Base-by-base conservation (phyloP, 2,797 vertebrate species). In the Selene dorsalis region DNA sequence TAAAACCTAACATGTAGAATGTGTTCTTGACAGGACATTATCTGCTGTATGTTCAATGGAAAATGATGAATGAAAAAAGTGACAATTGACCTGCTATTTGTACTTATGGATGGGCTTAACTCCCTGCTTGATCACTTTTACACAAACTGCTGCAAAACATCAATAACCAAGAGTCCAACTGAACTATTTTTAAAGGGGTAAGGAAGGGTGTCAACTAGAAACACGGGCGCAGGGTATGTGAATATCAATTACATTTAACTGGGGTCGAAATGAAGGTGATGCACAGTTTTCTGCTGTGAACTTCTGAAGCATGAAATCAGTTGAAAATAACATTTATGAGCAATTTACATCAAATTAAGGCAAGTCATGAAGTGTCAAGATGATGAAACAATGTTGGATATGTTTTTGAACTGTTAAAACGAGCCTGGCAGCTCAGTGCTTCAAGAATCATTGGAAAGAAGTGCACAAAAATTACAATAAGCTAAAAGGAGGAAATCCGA, bases 401-500 rank as follows among this genome's bases (percentile, higher is more conserved):
- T 69, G 10, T 67, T 56, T 68, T 78, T 55, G 28, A 56, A 22
- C 47, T 61, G 14, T 41, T 32, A 47, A 24, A 75, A 11, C 7
- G 7, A 48, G 45, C 18, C 45, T 8, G 7, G 6, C 45, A 20
- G 4, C 43, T 45, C 43, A 45, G 45, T 47, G 16, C 4, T 18
- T 47, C 17, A 18, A 18, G 9, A 22, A 59, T 58, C 32, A 28
- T 32, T 41, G 8, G 52, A 45, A 16, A 59, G 47, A 28, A 63
- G 20, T 41, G 24, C 22, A 12, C 47, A 24, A 11, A 17, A 55
- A 28, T 26, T 22, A 12, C 20, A 57, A 6, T 26, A 20, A 32
- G 39, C 5, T 35, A 35, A 62, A 65, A 30, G 60, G 26, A 10
- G 20, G 1, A 59, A 50, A n/a, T 50, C 28, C 11, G 20, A 32